phyloP scores from a whole-genome alignment of 2,888 invertebrate genomes.

The Drosophila barbarae region DNA sequence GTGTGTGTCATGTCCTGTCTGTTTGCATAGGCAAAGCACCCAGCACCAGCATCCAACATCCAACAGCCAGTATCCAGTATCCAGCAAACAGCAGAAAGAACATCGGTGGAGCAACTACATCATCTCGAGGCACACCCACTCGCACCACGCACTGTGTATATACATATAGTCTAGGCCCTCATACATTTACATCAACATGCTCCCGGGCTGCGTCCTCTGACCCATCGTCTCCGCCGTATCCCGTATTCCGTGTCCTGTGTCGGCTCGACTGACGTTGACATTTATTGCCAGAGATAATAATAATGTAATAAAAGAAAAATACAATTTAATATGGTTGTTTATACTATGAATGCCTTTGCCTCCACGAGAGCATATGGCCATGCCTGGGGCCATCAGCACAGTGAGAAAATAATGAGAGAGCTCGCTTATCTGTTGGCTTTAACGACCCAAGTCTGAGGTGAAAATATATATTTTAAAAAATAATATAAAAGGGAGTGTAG shows the following conservation, averaged over 20 bases:
- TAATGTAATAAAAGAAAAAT: slow-evolving; percentile 76
- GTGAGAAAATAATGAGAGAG: slow-evolving; percentile 11
- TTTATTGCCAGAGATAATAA: slow-evolving; percentile 76
- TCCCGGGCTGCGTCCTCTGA: slow-evolving; percentile 54
- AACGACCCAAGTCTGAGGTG: background rate
- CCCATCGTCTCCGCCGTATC: slow-evolving; percentile 15
- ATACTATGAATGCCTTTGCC: slow-evolving; percentile 57
- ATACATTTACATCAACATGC: slow-evolving; percentile 43
- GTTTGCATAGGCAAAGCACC: slow-evolving; percentile 61
- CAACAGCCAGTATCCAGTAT: slow-evolving; percentile 49
- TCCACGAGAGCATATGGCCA: slow-evolving; percentile 36
- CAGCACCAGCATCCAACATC: slow-evolving; percentile 44
- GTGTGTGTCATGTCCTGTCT: slow-evolving; percentile 45
- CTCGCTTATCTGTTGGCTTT: background rate
- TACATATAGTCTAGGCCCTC: slow-evolving; percentile 33
- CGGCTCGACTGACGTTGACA: slow-evolving; percentile 74
- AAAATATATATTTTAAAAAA: background rate
- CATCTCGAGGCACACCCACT: slow-evolving; percentile 40
- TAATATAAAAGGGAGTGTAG: background rate
- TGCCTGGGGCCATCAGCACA: slow-evolving; percentile 22
- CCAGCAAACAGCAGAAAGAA: slow-evolving; percentile 27
- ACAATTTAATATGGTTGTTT: slow-evolving; percentile 75
- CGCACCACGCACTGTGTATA: slow-evolving; percentile 31
- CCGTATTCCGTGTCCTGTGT: slow-evolving; percentile 61
- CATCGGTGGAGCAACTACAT: slow-evolving; percentile 31